Percentiles rank a stretch among this genome's conserved stretches.
Conservation (phyloP, 2,888 invertebrate genomes). For the Rhagophthalmus giganteus region DNA sequence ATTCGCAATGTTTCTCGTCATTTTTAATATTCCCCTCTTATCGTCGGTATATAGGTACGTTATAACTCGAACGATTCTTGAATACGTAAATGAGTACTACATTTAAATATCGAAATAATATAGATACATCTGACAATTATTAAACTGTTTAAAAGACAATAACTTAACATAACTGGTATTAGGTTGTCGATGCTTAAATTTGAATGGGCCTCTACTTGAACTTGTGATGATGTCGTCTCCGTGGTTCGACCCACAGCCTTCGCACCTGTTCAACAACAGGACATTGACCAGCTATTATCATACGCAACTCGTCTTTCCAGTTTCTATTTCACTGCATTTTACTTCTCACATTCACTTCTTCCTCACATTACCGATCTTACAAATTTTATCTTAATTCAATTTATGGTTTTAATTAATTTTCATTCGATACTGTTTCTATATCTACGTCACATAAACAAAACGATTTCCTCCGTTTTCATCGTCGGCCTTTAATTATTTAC, state of each 20-base stretch:
- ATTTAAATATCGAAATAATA: too few relatives aligned
- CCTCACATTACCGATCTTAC: constrained; percentile 6
- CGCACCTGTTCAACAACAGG: constrained; percentile 52
- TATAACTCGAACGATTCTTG: too few relatives aligned
- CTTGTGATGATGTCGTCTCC: constrained; percentile 27
- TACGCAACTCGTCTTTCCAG: constrained; percentile 55
- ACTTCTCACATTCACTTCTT: constrained; percentile 24
- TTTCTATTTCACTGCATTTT: constrained; percentile 50
- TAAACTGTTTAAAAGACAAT: constrained; percentile 19
- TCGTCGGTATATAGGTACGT: too few relatives aligned
- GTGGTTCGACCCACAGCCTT: constrained; percentile 47
- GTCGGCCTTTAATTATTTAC: too few relatives aligned
- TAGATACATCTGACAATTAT: too few relatives aligned
- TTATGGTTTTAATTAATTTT: neutral
- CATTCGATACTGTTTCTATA: too few relatives aligned
- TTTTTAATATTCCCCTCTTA: too few relatives aligned
- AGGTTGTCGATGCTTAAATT: constrained; percentile 29
- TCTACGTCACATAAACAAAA: too few relatives aligned
- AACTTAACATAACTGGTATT: constrained; percentile 36
- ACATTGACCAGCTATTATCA: constrained; percentile 54
- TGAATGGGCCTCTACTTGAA: constrained; percentile 32
- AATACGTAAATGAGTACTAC: too few relatives aligned
- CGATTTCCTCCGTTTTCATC: too few relatives aligned
- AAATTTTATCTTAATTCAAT: neutral
- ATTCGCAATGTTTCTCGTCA: too few relatives aligned